phyloP scores from a whole-genome alignment of 2,888 invertebrate species.

The Slavum lentiscoides region DNA sequence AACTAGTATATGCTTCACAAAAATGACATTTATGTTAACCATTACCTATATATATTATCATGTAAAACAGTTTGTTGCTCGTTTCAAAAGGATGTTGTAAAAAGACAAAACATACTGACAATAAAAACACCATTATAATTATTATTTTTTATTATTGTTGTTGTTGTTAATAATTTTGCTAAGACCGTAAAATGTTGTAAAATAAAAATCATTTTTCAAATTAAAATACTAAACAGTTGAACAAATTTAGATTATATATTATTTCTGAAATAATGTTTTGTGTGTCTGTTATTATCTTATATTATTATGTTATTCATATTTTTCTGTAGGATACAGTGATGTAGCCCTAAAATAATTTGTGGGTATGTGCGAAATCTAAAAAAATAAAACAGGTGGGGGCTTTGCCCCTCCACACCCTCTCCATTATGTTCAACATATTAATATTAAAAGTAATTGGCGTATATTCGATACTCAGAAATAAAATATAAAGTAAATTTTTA shows the following conservation, averaged over 20 bases:
- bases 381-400: too few relatives aligned
- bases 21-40: slow-evolving; percentile 36
- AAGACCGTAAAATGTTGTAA: background rate
- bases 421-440: too few relatives aligned
- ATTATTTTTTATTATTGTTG: slow-evolving; percentile 1
- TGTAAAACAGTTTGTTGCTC: slow-evolving; percentile 40
- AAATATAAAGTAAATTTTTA: too few relatives aligned
- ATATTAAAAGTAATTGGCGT: too few relatives aligned
- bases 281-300: background rate
- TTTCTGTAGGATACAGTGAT: too few relatives aligned
- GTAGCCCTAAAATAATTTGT: too few relatives aligned
- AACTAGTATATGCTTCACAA: slow-evolving; percentile 26
- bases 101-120: slow-evolving; percentile 37
- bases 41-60: slow-evolving; percentile 12
- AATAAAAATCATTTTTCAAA: background rate
- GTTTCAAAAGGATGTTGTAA: slow-evolving; percentile 35
- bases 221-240: background rate
- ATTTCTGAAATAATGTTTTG: too few relatives aligned
- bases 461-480: too few relatives aligned
- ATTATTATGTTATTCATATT: background rate
- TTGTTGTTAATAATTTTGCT: slow-evolving; percentile 9
- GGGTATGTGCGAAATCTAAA: too few relatives aligned
- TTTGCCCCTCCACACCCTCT: too few relatives aligned
- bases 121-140: slow-evolving; percentile 43
- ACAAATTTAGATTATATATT: background rate